These are phyloP conservation scores for Agrochola lychnidis DNA, from an alignment of 2,888 invertebrate species.

Conservation along the genomic window DNA sequence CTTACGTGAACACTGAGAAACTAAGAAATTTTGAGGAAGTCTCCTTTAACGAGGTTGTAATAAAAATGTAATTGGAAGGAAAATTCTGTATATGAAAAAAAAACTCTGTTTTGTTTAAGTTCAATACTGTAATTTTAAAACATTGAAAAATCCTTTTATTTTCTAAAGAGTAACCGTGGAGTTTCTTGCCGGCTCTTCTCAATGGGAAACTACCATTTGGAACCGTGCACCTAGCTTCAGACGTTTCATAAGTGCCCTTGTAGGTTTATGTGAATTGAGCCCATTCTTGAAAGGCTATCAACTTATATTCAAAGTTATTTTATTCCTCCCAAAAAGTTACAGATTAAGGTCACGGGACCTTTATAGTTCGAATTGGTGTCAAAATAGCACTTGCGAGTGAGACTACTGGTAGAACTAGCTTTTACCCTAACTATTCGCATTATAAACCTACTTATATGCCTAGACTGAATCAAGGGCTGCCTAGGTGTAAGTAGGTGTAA, in stretches of 20 bases:
- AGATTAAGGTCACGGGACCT: not conserved
- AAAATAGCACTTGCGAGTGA: not conserved
- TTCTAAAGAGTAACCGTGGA: no score
- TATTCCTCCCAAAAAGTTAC: not conserved
- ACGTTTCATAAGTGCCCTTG: no score
- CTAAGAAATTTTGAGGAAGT: conserved; percentile 63
- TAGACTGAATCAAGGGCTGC: conserved; percentile 53
- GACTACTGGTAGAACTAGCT: not conserved
- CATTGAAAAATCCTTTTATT: no score
- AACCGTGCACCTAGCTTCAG: no score
- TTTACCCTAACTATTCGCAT: not conserved
- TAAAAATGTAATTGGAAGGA: conserved; percentile 21
- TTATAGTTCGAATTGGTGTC: not conserved
- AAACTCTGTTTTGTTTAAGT: not conserved
- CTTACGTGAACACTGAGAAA: conserved; percentile 46
- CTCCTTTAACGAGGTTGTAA: conserved; percentile 27
- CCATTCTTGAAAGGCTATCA: no score
- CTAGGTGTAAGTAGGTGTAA: conserved; percentile 36
- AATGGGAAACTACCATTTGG: no score
- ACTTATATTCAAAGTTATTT: not conserved
- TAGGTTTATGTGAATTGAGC: not conserved
- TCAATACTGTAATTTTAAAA: no score
- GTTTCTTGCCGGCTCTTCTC: no score
- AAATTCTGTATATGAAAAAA: not conserved
- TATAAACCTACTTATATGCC: not conserved